phyloP scores from a whole-genome alignment of 1,140 invertebrate genomes.

The Trypoxylus dichotomus region DNA sequence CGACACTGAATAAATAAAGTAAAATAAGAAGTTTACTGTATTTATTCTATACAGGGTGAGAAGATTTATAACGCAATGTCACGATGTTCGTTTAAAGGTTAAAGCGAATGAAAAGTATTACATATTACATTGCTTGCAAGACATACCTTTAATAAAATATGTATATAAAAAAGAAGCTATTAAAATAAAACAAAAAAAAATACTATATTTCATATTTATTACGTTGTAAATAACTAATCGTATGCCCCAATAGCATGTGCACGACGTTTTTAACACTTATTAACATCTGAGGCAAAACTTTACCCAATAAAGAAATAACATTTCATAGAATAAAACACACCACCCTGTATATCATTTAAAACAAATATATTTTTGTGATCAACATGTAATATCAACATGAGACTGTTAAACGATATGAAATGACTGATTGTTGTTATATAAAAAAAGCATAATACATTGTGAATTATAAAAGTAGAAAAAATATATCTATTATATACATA shows the following conservation, averaged over 20 bases:
- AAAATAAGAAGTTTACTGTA: not conserved
- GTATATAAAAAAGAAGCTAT: not conserved
- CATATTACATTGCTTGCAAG: no score
- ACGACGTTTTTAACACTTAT: not conserved
- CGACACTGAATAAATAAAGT: not conserved
- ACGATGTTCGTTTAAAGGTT: not conserved
- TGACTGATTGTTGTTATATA: conserved; percentile 23
- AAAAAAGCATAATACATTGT: conserved; percentile 3
- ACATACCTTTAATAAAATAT: not conserved
- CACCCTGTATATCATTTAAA: conserved; percentile 1
- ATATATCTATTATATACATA: no score
- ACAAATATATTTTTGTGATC: conserved; percentile 17
- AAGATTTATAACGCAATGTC: not conserved
- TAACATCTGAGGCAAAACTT: not conserved
- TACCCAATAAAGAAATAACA: not conserved
- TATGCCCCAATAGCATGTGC: not conserved
- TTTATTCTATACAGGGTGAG: conserved; percentile 20
- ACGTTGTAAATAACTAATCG: not conserved
- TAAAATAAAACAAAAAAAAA: not conserved
- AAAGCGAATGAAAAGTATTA: no score
- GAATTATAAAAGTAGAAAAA: no score
- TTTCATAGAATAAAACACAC: not conserved
- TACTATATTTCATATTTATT: not conserved
- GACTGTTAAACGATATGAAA: conserved; percentile 20
- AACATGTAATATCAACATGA: conserved; percentile 18